Base-by-base conservation (phyloP, 2,888 invertebrate species). In the Caenorhabditis angaria region DNA sequence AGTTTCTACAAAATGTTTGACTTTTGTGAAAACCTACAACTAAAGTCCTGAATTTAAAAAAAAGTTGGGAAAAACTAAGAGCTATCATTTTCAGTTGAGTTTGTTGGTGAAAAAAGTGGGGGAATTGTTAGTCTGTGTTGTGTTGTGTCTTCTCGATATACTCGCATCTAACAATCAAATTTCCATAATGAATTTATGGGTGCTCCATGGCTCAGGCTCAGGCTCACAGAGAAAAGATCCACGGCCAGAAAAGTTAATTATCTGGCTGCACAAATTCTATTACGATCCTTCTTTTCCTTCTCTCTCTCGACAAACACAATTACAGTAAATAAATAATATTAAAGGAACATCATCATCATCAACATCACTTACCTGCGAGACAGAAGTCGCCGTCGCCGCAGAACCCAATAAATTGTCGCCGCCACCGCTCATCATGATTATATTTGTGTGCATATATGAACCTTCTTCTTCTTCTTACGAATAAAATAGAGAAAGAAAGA, bases 181-280 rank as follows among this genome's bases (percentile, higher is more conserved):
- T 79, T 79, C 77, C 81, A 79, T 81, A 81, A 81, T 81, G 78
- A 81, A 78, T 81, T 81, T 81, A 81, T 81, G 78, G 77, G 78
- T 14, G 22, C 51, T 51, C 51, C 5, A n/a, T n/a, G 51, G 25
- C 51, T 24, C 51, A 51, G 24, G 14, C 8, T 10, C 35, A 35
- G 6, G 14, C 35, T 6, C 35, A 35, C 35, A 14, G 35, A 6
- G 35, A 14, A 35, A 51, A 51, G 57, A 61, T 66, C 66, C 63
- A 64, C 71, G 70, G n/a, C 71, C 73, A 81, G 81, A 81, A 80
- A 81, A 81, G 81, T 81, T 81, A 81, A 81, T 81, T 81, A 81
- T 81, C 25, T 48, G 66, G 63, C 66, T 60, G 55, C 71, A 65
- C 69, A 73, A 73, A 73, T 73, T 68, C 68, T 69, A 73, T 73